Base-by-base conservation (phyloP, 53 echinoderm and acorn worm species). In the Apostichopus leukothele region DNA sequence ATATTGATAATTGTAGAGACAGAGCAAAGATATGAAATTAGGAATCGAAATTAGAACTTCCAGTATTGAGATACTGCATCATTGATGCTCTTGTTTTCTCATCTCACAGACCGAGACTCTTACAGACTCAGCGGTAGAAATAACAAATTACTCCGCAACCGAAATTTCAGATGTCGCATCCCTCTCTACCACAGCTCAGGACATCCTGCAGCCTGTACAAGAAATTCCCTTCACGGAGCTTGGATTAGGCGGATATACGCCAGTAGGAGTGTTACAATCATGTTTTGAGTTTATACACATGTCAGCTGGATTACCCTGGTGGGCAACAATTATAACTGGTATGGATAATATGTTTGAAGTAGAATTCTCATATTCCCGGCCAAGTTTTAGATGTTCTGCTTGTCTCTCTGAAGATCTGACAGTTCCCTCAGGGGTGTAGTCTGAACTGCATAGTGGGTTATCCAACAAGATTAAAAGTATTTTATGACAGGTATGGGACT, bases 211-310 rank as follows among this genome's bases (percentile, higher is more conserved):
- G 23, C 99, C 95, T 23, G 90, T 99, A 18, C 92, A 92, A 71
- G 99, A 99, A 75, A 90, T 99, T 14, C 99, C 99, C 10, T 96
- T 99, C 9, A 52, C 83, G 10, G 99, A 99, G 91, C 87, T 99
- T 1, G 99, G 99, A 11, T 93, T 99, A 6, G 99, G 93, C 53
- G 96, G 93, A 4, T 94, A 86, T 73, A 50, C 93, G 4, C 99
- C 99, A 20, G 60, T 99, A 71, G 99, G 99, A 13, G 13, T 99
- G 1, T 68, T 99, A 73, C 99, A 99, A 86, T 73, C 77, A 52
- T 89, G 88, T 21, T 75, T 99, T 76, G 99, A 99, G 74, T 90
- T 90, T 50, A 73, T 99, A 26, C 99, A 99, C 78, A 86, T 96
- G 53, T 75, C 93, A 86, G 96, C 89, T 39, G 96, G 96, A 57